Conservation (phyloP, 2,797 vertebrate genomes). For the Meriones psammophilus region DNA sequence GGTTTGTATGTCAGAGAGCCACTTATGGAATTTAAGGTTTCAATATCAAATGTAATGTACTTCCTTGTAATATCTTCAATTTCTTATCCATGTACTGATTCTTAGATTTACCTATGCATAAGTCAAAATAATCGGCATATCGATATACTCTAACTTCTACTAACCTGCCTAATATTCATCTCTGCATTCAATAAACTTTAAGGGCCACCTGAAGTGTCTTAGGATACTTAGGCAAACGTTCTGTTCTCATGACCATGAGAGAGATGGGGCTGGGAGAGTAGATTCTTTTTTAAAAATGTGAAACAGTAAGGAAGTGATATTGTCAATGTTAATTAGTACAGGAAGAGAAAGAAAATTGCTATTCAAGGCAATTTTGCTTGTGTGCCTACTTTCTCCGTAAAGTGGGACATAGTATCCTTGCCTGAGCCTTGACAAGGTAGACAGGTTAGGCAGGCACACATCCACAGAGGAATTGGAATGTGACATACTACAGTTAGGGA, state of each 20-base stretch:
- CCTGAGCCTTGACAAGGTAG: too few relatives aligned
- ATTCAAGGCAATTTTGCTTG: background rate
- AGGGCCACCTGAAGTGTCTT: background rate
- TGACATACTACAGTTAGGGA: background rate
- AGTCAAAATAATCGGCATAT: background rate
- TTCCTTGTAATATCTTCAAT: background rate
- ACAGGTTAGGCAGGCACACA: background rate
- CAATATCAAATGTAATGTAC: background rate
- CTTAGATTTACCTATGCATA: constrained; percentile 15
- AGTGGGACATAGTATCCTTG: background rate
- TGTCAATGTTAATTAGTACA: background rate
- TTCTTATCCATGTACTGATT: background rate
- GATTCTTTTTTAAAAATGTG: background rate
- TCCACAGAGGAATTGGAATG: background rate
- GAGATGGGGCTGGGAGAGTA: too few relatives aligned
- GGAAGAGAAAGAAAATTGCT: background rate
- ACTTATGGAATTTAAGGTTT: background rate
- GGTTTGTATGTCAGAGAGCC: background rate
- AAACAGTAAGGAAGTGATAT: background rate
- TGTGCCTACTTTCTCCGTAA: background rate
- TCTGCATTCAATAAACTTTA: background rate
- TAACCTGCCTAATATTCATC: background rate
- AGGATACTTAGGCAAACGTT: background rate
- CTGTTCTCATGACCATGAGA: background rate
- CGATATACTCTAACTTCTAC: background rate